A percentile compares a stretch with the other conserved stretches of the same genome.
Conservation (phyloP, 2,113 vertebrate genomes). For the Anhinga rufa region DNA sequence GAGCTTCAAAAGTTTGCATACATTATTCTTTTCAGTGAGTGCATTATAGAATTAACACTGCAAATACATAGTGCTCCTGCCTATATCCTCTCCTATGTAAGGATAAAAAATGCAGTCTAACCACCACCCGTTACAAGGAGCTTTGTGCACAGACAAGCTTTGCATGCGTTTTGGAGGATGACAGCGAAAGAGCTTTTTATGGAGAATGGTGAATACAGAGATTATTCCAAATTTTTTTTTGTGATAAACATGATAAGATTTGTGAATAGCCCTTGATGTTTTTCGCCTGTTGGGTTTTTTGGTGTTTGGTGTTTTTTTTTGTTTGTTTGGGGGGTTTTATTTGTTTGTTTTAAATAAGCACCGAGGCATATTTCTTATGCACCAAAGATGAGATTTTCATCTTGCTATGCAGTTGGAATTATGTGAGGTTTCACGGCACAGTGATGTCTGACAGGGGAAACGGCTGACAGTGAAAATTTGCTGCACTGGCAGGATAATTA, state of each 20-base stretch:
- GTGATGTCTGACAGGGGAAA: not conserved
- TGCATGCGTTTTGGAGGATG: not conserved
- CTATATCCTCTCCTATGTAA: not conserved
- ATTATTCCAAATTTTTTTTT: not conserved
- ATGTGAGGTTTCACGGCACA: not conserved
- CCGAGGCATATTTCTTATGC: not conserved
- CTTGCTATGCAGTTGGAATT: conserved; percentile 6
- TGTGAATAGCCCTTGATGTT: not conserved
- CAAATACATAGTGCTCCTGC: not conserved
- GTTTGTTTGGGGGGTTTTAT: not conserved
- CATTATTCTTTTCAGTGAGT: not conserved
- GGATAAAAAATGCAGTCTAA: not conserved
- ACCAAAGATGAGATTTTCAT: not conserved
- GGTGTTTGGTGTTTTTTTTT: too few relatives aligned
- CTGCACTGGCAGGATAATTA: conserved; percentile 19
- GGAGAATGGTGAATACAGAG: not conserved
- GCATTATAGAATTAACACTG: not conserved
- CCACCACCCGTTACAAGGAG: not conserved
- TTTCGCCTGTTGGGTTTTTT: not conserved
- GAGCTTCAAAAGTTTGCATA: not conserved
- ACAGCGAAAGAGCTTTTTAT: not conserved
- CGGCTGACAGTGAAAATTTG: conserved; percentile 17
- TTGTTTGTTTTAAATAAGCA: not conserved
- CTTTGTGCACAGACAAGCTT: not conserved
- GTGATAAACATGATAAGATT: not conserved